Conservation (phyloP, 2,888 invertebrate species). For the Ennomos erosarius region DNA sequence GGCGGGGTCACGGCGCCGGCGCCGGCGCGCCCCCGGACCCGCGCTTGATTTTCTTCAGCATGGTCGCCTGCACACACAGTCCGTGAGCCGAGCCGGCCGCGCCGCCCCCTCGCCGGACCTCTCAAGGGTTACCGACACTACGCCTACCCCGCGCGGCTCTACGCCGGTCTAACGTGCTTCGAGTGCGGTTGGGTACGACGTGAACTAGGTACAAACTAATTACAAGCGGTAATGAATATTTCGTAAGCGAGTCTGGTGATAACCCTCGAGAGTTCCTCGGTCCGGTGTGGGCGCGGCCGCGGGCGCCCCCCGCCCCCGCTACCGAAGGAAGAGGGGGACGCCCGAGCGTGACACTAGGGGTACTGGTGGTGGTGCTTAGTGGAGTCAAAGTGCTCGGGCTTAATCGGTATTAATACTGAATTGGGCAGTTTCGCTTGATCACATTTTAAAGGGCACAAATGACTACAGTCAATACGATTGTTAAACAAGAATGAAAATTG, state of each 20-base stretch:
- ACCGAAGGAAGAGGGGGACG: conserved; percentile 28
- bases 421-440: conserved; percentile 50
- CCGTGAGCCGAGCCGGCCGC: conserved; percentile 52
- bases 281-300: conserved; percentile 41
- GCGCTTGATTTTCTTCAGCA: conserved; percentile 99
- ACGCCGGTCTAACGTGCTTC: conserved; percentile 11
- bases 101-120: conserved; percentile 44
- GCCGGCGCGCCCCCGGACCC: conserved; percentile 89
- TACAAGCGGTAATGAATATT: conserved; percentile 28
- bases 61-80: conserved; percentile 94
- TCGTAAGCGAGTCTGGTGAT: conserved; percentile 32
- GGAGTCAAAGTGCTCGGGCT: conserved; percentile 69
- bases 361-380: conserved; percentile 54
- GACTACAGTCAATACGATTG: neutral
- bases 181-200: conserved; percentile 14
- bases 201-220: conserved; percentile 24
- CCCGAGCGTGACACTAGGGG: conserved; percentile 24
- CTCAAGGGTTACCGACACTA: conserved; percentile 27
- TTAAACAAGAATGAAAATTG: no score
- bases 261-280: conserved; percentile 42
- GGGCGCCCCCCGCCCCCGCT: conserved; percentile 12
- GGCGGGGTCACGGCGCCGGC: conserved; percentile 68
- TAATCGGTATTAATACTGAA: conserved; percentile 53
- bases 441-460: conserved; percentile 3
- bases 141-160: conserved; percentile 21